A percentile compares a stretch with the other conserved stretches of the same genome.
phyloP scores from a whole-genome alignment of 2,113 vertebrate genomes.

The Sturnus vulgaris region DNA sequence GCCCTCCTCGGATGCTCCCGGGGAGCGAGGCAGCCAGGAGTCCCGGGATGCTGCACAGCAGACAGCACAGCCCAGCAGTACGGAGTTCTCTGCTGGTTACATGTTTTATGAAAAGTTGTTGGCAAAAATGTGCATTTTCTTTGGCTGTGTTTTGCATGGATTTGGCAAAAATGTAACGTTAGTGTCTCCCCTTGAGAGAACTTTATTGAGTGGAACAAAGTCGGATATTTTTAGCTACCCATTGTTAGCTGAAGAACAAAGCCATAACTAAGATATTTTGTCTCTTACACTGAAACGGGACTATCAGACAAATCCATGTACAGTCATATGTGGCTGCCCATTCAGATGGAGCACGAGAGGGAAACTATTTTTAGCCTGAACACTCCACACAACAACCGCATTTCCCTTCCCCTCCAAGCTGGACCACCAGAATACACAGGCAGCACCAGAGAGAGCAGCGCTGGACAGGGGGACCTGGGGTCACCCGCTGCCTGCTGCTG shows the following conservation, averaged over 20 bases:
- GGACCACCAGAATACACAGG: not conserved
- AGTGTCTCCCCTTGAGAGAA: slow-evolving; percentile 60
- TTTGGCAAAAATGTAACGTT: slow-evolving; percentile 53
- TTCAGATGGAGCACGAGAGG: slow-evolving; percentile 37
- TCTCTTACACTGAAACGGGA: slow-evolving; percentile 54
- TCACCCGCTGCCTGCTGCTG: not conserved
- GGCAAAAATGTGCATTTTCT: slow-evolving; percentile 60
- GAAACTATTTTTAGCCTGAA: slow-evolving; percentile 40
- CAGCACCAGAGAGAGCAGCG: not conserved
- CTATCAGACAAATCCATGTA: slow-evolving; percentile 60
- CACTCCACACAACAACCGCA: not conserved
- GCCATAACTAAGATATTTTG: slow-evolving; percentile 69
- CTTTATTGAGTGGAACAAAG: slow-evolving; percentile 68
- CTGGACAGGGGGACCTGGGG: not conserved
- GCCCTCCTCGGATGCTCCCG: not conserved
- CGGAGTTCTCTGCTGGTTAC: slow-evolving; percentile 26
- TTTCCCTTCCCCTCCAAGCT: not conserved
- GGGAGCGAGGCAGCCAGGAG: not conserved
- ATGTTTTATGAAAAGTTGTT: slow-evolving; percentile 49
- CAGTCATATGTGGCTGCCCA: slow-evolving; percentile 51
- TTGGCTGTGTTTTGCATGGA: slow-evolving; percentile 41
- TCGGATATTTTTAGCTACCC: slow-evolving; percentile 72
- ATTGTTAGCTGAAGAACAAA: slow-evolving; percentile 71
- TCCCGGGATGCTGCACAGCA: not conserved
- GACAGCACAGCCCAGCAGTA: not conserved